These are phyloP conservation scores for Spongilla lacustris DNA, from an alignment of 37 sponge, comb jelly and placozoan genomes.

Conservation along the genomic window DNA sequence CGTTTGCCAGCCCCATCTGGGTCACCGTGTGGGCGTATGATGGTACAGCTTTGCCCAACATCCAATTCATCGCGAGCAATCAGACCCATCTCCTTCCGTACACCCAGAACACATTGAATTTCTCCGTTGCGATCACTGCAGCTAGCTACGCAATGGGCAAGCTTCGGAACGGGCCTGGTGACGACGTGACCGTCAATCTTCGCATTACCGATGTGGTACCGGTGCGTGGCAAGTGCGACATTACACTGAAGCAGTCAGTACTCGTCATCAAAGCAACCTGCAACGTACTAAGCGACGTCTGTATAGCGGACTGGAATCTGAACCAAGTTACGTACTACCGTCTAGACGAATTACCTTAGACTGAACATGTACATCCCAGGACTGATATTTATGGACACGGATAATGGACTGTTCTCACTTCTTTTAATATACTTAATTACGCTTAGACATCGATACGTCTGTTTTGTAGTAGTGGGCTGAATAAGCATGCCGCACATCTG, in stretches of 20 bases:
- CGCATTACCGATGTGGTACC: constrained; percentile 56
- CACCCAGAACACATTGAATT: constrained; percentile 25
- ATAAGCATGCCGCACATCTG: too few relatives aligned
- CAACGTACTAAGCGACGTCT: constrained; percentile 67
- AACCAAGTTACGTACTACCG: constrained; percentile 65
- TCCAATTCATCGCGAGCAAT: constrained; percentile 70
- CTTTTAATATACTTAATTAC: too few relatives aligned
- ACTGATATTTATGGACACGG: too few relatives aligned
- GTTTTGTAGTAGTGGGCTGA: too few relatives aligned
- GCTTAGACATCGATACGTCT: too few relatives aligned
- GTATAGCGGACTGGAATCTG: constrained; percentile 87
- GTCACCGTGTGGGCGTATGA: constrained; percentile 71
- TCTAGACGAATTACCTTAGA: constrained; percentile 71
- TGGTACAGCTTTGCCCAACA: constrained; percentile 62
- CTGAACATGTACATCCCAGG: background rate
- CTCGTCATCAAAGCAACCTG: constrained; percentile 87
- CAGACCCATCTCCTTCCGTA: constrained; percentile 54
- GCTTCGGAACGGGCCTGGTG: constrained; percentile 73
- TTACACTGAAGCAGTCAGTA: constrained; percentile 17
- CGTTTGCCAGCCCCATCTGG: constrained; percentile 75
- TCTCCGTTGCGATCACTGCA: constrained; percentile 71
- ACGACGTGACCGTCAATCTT: constrained; percentile 77
- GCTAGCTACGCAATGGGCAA: constrained; percentile 36
- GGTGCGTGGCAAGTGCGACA: constrained; percentile 59
- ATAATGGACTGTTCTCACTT: too few relatives aligned